A percentile compares a stretch with the other conserved stretches of the same genome.
phyloP scores from a whole-genome alignment of 2,888 invertebrate genomes.

The Nipponacmea schrenckii region DNA sequence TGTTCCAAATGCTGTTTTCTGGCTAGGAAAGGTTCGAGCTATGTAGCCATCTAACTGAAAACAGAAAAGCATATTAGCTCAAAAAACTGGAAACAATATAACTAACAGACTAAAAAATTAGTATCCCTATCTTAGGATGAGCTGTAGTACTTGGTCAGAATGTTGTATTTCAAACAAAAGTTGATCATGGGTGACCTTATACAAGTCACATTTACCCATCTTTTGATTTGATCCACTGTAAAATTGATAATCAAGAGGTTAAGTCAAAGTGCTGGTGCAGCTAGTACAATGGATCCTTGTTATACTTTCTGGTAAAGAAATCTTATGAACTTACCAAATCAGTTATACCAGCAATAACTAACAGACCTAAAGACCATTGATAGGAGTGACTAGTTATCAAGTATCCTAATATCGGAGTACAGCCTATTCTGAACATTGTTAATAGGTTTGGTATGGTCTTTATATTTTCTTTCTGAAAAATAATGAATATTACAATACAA shows the following conservation, averaged over 20 bases:
- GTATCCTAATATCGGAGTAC: slow-evolving; percentile 90
- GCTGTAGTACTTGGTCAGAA: too few relatives aligned
- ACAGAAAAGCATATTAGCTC: slow-evolving; percentile 33
- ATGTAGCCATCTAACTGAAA: slow-evolving; percentile 93
- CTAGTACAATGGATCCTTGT: too few relatives aligned
- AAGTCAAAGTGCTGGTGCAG: too few relatives aligned
- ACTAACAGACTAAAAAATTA: background rate
- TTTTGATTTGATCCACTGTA: too few relatives aligned
- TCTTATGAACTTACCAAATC: slow-evolving; percentile 34
- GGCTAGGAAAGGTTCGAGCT: slow-evolving; percentile 89
- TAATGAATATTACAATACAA: background rate
- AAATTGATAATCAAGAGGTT: too few relatives aligned
- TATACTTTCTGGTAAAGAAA: too few relatives aligned
- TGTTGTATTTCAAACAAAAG: background rate
- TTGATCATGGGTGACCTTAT: background rate
- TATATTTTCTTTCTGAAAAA: slow-evolving; percentile 80
- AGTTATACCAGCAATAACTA: slow-evolving; percentile 88
- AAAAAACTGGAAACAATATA: background rate
- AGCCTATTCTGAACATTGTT: slow-evolving; percentile 84
- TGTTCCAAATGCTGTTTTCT: slow-evolving; percentile 92
- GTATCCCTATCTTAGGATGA: too few relatives aligned
- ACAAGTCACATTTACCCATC: too few relatives aligned
- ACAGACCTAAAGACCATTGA: slow-evolving; percentile 80
- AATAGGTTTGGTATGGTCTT: slow-evolving; percentile 93
- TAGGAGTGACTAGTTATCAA: slow-evolving; percentile 86